These are phyloP conservation scores for Lissonota sp. DNA, from an alignment of 2,888 invertebrate genomes.

Conservation along the genomic window DNA sequence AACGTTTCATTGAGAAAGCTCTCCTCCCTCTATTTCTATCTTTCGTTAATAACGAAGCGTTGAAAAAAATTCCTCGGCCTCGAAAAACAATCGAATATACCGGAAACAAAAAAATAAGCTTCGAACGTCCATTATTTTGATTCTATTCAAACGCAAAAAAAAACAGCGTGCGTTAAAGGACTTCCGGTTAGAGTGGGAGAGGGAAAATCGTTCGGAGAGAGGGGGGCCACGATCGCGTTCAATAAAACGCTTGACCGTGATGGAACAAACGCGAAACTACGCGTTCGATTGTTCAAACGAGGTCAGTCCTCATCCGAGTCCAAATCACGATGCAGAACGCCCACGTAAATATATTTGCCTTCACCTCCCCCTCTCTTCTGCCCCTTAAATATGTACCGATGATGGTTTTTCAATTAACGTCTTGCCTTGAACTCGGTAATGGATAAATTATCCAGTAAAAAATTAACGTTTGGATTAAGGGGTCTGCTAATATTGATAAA, in stretches of 20 bases:
- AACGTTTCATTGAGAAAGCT: slow-evolving; percentile 31
- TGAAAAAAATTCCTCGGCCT: not conserved
- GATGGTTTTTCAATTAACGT: too few species aligned
- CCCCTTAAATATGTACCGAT: too few species aligned
- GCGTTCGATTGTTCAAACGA: slow-evolving; percentile 61
- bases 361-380: not conserved
- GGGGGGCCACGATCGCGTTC: slow-evolving; percentile 44
- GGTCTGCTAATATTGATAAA: too few species aligned
- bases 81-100: too few species aligned
- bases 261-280: not conserved
- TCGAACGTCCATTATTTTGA: too few species aligned
- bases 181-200: slow-evolving; percentile 25
- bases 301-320: slow-evolving; percentile 58
- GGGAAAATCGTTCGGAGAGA: not conserved
- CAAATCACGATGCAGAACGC: slow-evolving; percentile 53
- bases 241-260: slow-evolving; percentile 63
- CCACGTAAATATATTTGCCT: slow-evolving; percentile 33
- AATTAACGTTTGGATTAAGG: too few species aligned
- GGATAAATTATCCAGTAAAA: too few species aligned
- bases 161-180: not conserved
- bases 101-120: too few species aligned
- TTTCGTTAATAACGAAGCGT: slow-evolving; percentile 19
- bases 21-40: not conserved
- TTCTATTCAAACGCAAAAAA: not conserved
- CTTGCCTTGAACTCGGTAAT: too few species aligned